Evolutionary conservation across 2,888 invertebrate species (phyloP), one percentile per base, ranked within the genome.

Genomic region (Papilio elwesi): DNA sequence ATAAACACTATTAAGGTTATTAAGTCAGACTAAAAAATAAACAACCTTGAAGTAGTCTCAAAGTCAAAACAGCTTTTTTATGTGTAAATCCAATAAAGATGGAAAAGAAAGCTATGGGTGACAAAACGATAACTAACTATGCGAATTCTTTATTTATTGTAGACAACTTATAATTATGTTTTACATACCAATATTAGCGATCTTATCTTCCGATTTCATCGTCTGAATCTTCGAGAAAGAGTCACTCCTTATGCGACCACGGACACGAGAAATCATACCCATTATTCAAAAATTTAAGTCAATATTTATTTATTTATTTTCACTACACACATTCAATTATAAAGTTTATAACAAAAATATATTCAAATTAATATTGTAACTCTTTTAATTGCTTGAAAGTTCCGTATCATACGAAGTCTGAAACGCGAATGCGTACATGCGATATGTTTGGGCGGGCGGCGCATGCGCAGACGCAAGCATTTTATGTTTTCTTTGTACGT

Each of bases 251-350:
- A 96, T 92, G 73, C 96, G 92, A n/a, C 95, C 95, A 64, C 96
- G 93, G 80, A 96, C 96, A 82, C 96, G 92, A 49, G 95, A 96
- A 82, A 96, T 96, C 96, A 96, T 96, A 69, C 96, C 96, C 96
- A 96, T 96, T 43, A 62, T 62, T 43, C 15, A 10, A 43, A 62
- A 43, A 15, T 59, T n/a, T 15, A 62, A 15, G 9, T 62, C 55
- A 70, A 15, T 51, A 64, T 48, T 52, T 15, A 63, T 67, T 12
- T 49, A 52, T 47, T 57, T 63, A 62, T 59, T 53, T 43, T 48
- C 64, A 68, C 68, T 49, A 26, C 72, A 68, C 68, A 48, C 63
- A 43, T 13, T 53, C 11, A 15, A 67, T 55, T 38, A 59, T 6
- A 49, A 36, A 36, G 51, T 62, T 62, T 62, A 43, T 62, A 15